These are phyloP conservation scores for Sarcoramphus papa DNA, from an alignment of 2,797 vertebrate species.

Conservation along the genomic window DNA sequence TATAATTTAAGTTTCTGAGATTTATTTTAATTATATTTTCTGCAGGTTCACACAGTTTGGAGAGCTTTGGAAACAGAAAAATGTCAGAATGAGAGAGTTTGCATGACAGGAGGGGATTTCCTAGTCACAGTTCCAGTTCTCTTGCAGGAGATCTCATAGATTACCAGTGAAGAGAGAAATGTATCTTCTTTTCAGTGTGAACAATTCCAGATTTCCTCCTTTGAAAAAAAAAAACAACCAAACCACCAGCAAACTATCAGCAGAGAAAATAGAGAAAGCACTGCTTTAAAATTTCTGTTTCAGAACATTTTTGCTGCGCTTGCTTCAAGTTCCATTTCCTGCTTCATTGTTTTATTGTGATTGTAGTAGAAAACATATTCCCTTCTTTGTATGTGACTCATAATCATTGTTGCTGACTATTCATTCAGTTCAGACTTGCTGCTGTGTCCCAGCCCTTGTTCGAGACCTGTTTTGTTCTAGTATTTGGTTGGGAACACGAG, in stretches of 20 bases:
- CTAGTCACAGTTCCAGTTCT: neutral
- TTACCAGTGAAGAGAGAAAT: neutral
- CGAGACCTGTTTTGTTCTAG: conserved; percentile 41
- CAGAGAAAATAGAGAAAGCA: neutral
- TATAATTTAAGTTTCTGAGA: neutral
- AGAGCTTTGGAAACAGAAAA: neutral
- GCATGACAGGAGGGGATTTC: neutral
- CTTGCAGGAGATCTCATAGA: neutral
- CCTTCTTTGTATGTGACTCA: conserved; percentile 52
- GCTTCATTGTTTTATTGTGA: conserved; percentile 59
- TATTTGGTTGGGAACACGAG: conserved; percentile 23
- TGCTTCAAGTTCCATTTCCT: conserved; percentile 57
- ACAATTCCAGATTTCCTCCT: neutral
- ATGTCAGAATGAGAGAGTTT: neutral
- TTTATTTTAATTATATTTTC: conserved; percentile 8
- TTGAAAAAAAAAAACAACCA: neutral
- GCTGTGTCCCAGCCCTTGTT: conserved; percentile 24
- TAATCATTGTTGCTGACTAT: conserved; percentile 54
- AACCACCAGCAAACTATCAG: neutral
- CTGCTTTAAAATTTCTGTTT: conserved; percentile 10
- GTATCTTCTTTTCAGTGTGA: neutral
- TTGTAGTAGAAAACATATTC: conserved; percentile 58
- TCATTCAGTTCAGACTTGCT: conserved; percentile 41
- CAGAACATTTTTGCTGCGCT: neutral
- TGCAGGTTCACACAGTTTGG: neutral